These are phyloP conservation scores for Tinamus major DNA, from an alignment of 2,797 vertebrate species.

Conservation along the genomic window DNA sequence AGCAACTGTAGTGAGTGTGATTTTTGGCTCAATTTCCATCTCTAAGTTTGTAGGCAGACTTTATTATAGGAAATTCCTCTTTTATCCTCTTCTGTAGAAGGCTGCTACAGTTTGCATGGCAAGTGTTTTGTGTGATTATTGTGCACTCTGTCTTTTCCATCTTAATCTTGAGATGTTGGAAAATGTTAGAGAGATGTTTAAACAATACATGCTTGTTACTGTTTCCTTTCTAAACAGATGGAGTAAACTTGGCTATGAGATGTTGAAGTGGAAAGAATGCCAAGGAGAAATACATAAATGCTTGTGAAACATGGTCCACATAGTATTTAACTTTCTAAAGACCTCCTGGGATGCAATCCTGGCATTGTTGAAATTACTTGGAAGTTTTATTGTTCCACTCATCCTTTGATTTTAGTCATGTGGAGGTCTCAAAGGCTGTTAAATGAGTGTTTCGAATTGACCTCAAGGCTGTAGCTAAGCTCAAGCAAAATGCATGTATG, in stretches of 20 bases:
- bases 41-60: neutral
- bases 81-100: neutral
- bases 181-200: neutral
- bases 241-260: neutral
- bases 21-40: neutral
- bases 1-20: neutral
- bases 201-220: neutral
- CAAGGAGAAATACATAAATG: rapidly evolving
- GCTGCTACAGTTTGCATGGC: neutral
- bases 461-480: neutral
- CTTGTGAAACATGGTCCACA: neutral
- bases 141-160: neutral
- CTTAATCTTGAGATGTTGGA: neutral
- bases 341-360: neutral
- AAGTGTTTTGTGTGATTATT: neutral
- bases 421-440: neutral
- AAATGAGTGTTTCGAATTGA: neutral
- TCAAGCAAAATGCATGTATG: neutral
- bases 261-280: neutral
- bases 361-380: neutral
- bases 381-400: neutral
- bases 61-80: neutral
- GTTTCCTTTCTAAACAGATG: neutral
- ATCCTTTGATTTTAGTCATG: neutral
- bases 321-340: neutral